These are phyloP conservation scores for Okapia johnstoni DNA, from an alignment of 2,113 vertebrate genomes.

Conservation along the genomic window DNA sequence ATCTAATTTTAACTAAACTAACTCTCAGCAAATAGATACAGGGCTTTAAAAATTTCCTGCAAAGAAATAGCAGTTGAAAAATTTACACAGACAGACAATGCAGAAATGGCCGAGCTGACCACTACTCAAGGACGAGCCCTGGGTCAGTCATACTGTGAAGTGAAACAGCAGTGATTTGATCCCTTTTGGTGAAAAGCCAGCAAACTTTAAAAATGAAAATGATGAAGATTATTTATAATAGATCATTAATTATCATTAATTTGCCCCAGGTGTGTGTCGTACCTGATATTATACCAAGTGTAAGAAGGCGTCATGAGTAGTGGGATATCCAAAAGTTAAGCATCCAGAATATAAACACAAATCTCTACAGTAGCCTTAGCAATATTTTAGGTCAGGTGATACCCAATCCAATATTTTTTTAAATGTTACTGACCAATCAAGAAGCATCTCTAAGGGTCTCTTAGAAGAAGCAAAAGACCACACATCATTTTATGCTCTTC, in stretches of 20 bases:
- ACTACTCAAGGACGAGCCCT: fast-evolving
- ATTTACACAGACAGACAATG: fast-evolving
- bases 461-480: neutral
- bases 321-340: neutral
- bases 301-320: neutral
- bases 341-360: neutral
- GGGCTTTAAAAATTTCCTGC: neutral
- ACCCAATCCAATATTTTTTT: neutral
- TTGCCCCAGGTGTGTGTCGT: neutral
- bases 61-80: neutral
- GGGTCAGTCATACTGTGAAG: neutral
- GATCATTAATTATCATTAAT: neutral
- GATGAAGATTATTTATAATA: neutral
- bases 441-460: neutral
- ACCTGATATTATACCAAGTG: neutral
- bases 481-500: neutral
- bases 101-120: neutral
- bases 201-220: neutral
- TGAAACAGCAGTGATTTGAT: neutral
- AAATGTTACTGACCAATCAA: neutral
- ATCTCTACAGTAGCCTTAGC: neutral
- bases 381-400: neutral
- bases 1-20: neutral
- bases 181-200: neutral
- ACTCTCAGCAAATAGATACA: neutral